phyloP scores from a whole-genome alignment of 2,797 vertebrate genomes.

The Artibeus jamaicensis region DNA sequence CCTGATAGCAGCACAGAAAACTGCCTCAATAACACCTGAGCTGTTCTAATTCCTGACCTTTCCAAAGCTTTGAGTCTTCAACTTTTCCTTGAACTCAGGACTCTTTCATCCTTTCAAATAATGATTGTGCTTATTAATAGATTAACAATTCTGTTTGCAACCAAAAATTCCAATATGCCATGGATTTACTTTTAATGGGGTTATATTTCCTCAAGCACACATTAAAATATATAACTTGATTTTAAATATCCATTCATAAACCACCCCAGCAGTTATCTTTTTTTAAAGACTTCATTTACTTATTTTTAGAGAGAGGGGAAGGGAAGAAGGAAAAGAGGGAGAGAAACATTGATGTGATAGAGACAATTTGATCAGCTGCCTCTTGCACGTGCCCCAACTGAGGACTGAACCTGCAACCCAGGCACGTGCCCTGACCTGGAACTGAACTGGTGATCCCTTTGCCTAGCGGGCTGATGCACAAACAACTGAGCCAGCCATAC shows the following conservation, averaged over 20 bases:
- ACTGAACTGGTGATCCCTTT: no score
- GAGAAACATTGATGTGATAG: neutral
- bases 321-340: neutral
- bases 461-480: no score
- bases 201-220: neutral
- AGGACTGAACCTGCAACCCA: no score
- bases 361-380: no score
- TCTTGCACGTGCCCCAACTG: no score
- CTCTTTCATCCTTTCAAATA: neutral
- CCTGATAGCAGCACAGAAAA: neutral
- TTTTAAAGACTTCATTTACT: no score
- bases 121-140: neutral
- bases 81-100: neutral
- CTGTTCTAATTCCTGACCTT: neutral
- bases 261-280: neutral
- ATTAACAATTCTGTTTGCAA: neutral
- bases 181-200: neutral
- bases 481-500: no score
- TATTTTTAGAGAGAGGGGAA: neutral
- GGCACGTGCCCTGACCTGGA: no score
- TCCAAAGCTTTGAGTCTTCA: neutral
- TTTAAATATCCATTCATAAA: neutral
- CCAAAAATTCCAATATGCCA: neutral
- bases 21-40: neutral
- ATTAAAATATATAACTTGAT: neutral